phyloP scores from a whole-genome alignment of 1,140 invertebrate genomes.

The Megathymus violae region DNA sequence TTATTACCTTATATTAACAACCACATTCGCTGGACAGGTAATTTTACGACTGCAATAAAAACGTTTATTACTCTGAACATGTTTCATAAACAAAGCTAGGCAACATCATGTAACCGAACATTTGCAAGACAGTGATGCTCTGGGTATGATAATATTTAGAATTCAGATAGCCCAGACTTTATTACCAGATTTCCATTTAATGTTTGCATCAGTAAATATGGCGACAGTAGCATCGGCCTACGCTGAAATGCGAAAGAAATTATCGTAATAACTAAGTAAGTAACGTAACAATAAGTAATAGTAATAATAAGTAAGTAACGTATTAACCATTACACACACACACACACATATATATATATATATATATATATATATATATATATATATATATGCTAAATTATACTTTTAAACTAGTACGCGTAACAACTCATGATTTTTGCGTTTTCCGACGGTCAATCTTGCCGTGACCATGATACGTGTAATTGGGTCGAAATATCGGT shows the following conservation, averaged over 20 bases:
- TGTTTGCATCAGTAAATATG: slow-evolving; percentile 27
- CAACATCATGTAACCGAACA: slow-evolving; percentile 54
- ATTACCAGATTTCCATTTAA: slow-evolving; percentile 26
- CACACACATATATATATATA: no score
- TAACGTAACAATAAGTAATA: no score
- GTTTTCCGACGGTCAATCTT: no score
- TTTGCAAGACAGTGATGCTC: slow-evolving; percentile 55
- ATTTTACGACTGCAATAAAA: slow-evolving; percentile 24
- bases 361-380: no score
- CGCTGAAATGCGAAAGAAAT: not conserved
- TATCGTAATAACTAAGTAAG: no score
- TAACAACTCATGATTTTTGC: no score
- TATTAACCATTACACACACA: no score
- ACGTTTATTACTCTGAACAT: slow-evolving; percentile 14
- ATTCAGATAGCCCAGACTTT: slow-evolving; percentile 32
- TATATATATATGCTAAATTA: no score
- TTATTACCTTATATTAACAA: not conserved
- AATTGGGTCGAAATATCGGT: no score
- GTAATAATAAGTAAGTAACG: no score
- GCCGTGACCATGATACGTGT: no score
- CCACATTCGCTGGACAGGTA: slow-evolving; percentile 23
- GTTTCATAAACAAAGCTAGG: slow-evolving; percentile 56
- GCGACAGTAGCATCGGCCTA: slow-evolving; percentile 20
- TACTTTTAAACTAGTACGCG: no score
- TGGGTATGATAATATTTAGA: slow-evolving; percentile 49